A percentile compares a stretch with the other conserved stretches of the same genome.
phyloP scores from a whole-genome alignment of 2,888 invertebrate species.

The Agrotis segetum region DNA sequence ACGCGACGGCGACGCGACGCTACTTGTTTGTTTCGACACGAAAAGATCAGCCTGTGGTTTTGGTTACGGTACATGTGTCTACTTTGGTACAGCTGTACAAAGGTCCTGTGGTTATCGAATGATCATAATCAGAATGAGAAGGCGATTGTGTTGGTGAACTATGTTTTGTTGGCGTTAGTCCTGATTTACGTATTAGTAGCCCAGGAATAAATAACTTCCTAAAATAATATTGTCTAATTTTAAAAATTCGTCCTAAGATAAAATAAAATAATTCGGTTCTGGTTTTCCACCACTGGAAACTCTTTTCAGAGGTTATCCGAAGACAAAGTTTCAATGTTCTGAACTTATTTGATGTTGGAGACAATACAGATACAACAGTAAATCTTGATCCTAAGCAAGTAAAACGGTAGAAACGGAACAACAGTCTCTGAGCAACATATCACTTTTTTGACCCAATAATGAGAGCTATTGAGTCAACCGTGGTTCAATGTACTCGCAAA shows the following conservation, averaged over 20 bases:
- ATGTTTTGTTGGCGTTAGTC: not conserved
- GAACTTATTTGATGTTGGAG: not conserved
- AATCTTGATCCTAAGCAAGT: not conserved
- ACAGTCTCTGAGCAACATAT: not conserved
- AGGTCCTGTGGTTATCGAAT: not conserved
- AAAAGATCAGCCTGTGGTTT: not conserved
- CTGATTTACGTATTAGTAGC: not conserved
- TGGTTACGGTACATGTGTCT: not conserved
- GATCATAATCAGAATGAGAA: too few species aligned
- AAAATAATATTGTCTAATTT: too few species aligned
- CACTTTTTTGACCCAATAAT: too few species aligned
- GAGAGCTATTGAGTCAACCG: too few species aligned
- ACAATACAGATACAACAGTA: not conserved
- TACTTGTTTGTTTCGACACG: conserved; percentile 21
- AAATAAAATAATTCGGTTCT: not conserved
- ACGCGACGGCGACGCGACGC: not conserved
- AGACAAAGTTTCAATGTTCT: not conserved
- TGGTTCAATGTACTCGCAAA: too few species aligned
- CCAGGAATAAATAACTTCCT: too few species aligned
- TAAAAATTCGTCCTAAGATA: too few species aligned
- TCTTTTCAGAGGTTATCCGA: not conserved
- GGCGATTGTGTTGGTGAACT: not conserved
- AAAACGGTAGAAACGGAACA: not conserved
- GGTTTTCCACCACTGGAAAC: not conserved
- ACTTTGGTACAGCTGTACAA: not conserved